A percentile compares a stretch with the other conserved stretches of the same genome.
Conservation (phyloP, 2,113 vertebrate genomes). For the Platysternon megacephalum region DNA sequence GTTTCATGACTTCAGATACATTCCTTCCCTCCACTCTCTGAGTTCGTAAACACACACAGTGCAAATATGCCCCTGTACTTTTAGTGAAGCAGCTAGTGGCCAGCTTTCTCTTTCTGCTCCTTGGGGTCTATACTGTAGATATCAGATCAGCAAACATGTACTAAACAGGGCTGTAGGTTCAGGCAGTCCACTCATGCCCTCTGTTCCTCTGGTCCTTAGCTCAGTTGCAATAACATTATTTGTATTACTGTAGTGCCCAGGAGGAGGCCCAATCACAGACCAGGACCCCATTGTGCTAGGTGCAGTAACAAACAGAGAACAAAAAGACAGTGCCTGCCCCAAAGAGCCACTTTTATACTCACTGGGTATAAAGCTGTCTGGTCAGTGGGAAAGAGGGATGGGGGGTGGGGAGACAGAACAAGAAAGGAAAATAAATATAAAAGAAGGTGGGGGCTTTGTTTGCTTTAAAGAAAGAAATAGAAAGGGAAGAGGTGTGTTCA, state of each 20-base stretch:
- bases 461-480: neutral
- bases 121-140: too few species aligned
- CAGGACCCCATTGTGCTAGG: neutral
- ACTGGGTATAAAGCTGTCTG: rapidly evolving
- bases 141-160: too few species aligned
- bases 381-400: neutral
- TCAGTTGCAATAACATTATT: neutral
- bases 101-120: too few species aligned
- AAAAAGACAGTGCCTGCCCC: neutral
- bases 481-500: neutral
- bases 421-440: neutral
- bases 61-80: neutral
- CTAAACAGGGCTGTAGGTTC: too few species aligned
- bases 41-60: too few species aligned
- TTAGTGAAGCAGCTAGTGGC: too few species aligned
- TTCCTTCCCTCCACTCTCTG: too few species aligned
- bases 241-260: too few species aligned
- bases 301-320: neutral
- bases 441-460: neutral
- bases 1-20: neutral
- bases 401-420: neutral
- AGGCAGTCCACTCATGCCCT: too few species aligned
- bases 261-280: neutral
- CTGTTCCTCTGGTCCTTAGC: neutral
- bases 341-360: neutral